phyloP scores from a whole-genome alignment of 2,797 vertebrate genomes.

The Pelochelys cantorii region DNA sequence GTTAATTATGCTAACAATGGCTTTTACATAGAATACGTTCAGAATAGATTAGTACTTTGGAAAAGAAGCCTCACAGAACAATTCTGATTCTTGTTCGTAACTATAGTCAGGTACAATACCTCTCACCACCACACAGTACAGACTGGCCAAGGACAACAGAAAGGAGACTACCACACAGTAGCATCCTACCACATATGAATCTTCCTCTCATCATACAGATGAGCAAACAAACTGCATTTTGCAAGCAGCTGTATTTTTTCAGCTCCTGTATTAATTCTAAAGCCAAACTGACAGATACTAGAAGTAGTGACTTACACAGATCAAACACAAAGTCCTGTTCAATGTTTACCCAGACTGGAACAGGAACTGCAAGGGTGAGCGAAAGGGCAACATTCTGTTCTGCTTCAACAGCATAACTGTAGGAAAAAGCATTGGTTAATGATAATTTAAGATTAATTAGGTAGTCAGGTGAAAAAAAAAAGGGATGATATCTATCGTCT shows the following conservation, averaged over 20 bases:
- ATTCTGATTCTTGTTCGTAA: background rate
- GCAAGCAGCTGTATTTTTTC: slow-evolving; percentile 74
- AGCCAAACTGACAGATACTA: slow-evolving; percentile 76
- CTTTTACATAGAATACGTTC: background rate
- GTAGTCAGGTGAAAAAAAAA: slow-evolving; percentile 18
- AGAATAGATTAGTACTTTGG: background rate
- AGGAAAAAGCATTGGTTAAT: slow-evolving; percentile 39
- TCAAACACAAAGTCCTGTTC: slow-evolving; percentile 78
- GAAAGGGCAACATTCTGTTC: slow-evolving; percentile 64
- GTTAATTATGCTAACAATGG: background rate
- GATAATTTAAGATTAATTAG: slow-evolving; percentile 12
- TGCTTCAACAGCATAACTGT: slow-evolving; percentile 48
- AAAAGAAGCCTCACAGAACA: background rate
- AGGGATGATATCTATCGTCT: background rate
- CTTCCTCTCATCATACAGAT: background rate
- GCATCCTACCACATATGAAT: background rate
- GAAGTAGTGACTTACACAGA: slow-evolving; percentile 71
- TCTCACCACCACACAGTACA: background rate
- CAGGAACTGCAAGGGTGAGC: slow-evolving; percentile 60
- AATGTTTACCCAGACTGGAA: slow-evolving; percentile 77
- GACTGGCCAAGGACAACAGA: background rate
- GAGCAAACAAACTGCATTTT: background rate
- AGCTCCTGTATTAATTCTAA: slow-evolving; percentile 78
- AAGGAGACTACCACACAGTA: background rate
- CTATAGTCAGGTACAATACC: background rate